Percentiles rank a stretch among this genome's conserved stretches.
These are phyloP conservation scores for Elegia similella DNA, from an alignment of 2,888 invertebrate genomes.

Conservation along the genomic window DNA sequence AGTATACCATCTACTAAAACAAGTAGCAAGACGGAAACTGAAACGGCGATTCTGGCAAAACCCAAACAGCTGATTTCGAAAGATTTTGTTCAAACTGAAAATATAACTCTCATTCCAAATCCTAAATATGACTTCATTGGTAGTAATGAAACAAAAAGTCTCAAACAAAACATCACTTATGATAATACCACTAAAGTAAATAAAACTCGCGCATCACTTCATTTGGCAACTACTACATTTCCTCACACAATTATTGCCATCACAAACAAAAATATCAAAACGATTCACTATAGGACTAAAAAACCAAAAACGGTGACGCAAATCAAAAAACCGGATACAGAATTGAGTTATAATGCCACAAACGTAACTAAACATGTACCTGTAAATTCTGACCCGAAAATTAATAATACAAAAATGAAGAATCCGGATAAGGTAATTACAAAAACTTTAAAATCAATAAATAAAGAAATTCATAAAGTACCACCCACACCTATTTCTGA, in stretches of 20 bases:
- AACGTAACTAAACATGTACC: slow-evolving; percentile 36
- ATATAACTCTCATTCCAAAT: background rate
- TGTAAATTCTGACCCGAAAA: slow-evolving; percentile 33
- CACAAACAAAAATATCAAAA: slow-evolving; percentile 67
- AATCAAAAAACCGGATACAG: slow-evolving; percentile 57
- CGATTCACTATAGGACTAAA: slow-evolving; percentile 66
- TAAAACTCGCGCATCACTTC: slow-evolving; percentile 13
- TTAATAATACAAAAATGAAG: slow-evolving; percentile 58
- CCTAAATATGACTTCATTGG: background rate
- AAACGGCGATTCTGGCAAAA: background rate
- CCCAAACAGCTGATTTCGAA: background rate
- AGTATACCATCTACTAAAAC: background rate
- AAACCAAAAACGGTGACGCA: slow-evolving; percentile 65
- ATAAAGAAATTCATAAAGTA: slow-evolving; percentile 77
- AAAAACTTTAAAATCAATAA: slow-evolving; percentile 70
- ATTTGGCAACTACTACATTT: slow-evolving; percentile 33
- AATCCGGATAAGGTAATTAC: slow-evolving; percentile 44
- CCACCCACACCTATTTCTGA: slow-evolving; percentile 73
- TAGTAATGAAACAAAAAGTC: slow-evolving; percentile 6
- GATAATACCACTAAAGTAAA: slow-evolving; percentile 3
- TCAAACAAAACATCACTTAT: background rate
- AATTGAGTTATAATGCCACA: slow-evolving; percentile 35
- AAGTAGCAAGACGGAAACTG: background rate
- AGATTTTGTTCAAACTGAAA: background rate
- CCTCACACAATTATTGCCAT: slow-evolving; percentile 64